A percentile compares a stretch with the other conserved stretches of the same genome.
Conservation (phyloP, 2,797 vertebrate species). For the Buceros bicornis region DNA sequence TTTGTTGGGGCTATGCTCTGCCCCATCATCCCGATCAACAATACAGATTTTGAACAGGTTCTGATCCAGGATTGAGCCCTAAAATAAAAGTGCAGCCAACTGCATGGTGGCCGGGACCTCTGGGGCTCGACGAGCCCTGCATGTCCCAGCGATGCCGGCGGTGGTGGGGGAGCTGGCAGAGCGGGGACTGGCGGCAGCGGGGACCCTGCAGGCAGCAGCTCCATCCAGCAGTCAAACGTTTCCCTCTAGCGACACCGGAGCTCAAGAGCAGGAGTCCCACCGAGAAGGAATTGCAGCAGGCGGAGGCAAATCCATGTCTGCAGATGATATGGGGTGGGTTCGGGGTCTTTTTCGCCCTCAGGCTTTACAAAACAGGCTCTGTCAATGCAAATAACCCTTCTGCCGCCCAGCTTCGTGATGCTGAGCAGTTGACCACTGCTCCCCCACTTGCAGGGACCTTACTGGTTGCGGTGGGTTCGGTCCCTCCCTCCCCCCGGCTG, state of each 20-base stretch:
- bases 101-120: rapidly evolving
- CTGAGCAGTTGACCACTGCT: neutral
- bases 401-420: rapidly evolving
- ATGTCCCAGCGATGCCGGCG: neutral
- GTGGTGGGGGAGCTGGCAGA: neutral
- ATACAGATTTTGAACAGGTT: neutral
- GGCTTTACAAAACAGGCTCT: neutral
- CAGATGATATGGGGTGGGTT: rapidly evolving
- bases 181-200: neutral
- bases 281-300: rapidly evolving
- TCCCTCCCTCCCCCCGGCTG: neutral
- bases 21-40: too few relatives aligned
- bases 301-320: rapidly evolving
- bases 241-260: constrained; percentile 29
- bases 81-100: neutral
- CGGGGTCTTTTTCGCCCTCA: neutral
- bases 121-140: neutral
- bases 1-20: too few relatives aligned
- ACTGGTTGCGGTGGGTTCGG: neutral
- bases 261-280: neutral
- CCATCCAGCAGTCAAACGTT: neutral
- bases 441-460: neutral
- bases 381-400: neutral
- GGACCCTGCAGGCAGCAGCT: neutral
- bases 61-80: neutral